Evolutionary conservation across 2,888 invertebrate species (phyloP).

Genomic region (Ypsolopha sequella): DNA sequence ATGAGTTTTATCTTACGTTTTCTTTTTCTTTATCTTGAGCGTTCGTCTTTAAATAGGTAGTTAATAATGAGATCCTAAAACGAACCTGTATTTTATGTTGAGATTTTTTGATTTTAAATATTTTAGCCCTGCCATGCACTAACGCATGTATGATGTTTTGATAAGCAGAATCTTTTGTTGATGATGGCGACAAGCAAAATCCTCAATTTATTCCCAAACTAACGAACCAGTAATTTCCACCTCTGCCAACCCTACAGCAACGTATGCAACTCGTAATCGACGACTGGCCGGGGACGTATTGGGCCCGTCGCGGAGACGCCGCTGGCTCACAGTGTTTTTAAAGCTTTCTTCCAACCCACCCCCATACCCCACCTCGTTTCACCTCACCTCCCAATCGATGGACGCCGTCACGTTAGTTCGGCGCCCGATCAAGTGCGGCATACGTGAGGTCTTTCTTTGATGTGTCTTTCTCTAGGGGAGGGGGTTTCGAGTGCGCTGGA

Average conservation of each 20-base stretch:
- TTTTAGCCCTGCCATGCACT: no score
- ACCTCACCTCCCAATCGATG: conserved; percentile 42
- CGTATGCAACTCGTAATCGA: conserved; percentile 60
- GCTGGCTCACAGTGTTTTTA: conserved; percentile 36
- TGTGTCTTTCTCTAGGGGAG: conserved; percentile 34
- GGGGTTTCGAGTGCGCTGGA: conserved; percentile 11
- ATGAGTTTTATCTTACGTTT: no score
- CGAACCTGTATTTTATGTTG: no score
- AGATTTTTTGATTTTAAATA: no score
- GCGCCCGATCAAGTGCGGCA: conserved; percentile 58
- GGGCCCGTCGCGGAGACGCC: conserved; percentile 62
- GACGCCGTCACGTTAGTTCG: conserved; percentile 57
- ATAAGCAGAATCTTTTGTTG: no score
- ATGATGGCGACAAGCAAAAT: not conserved
- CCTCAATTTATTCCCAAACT: conserved; percentile 5
- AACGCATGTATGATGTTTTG: no score
- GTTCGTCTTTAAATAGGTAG: no score
- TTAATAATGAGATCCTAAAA: no score
- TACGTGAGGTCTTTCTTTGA: conserved; percentile 62
- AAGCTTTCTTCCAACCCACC: conserved; percentile 36
- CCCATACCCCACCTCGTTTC: not conserved
- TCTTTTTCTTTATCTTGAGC: no score
- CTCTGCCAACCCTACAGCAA: conserved; percentile 28
- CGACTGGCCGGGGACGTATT: conserved; percentile 65
- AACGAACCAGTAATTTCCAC: not conserved